Percentiles rank a stretch among this genome's conserved stretches.
These are phyloP conservation scores for Caenorhabditis sp. DNA, from an alignment of 2,888 invertebrate species.

Conservation along the genomic window DNA sequence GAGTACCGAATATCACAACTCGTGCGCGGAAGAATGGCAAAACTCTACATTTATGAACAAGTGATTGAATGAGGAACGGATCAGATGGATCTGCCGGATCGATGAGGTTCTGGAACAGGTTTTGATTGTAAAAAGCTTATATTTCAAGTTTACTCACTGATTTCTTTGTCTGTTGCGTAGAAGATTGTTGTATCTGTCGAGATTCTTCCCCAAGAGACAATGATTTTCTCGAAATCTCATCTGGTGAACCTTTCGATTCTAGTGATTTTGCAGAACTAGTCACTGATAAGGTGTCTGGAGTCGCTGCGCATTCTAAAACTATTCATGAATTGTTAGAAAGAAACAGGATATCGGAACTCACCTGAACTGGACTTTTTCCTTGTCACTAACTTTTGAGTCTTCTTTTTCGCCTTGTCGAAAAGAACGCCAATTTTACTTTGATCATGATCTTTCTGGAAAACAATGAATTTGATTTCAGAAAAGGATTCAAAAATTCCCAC, in stretches of 20 bases:
- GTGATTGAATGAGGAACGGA: slow-evolving; percentile 39
- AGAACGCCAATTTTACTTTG: slow-evolving; percentile 50
- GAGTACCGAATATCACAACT: slow-evolving; percentile 39
- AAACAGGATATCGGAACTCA: slow-evolving; percentile 5
- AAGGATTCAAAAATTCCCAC: neutral
- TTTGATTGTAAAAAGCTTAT: neutral
- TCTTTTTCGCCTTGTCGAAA: slow-evolving; percentile 56
- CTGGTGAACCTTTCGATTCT: slow-evolving; percentile 11
- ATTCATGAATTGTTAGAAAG: neutral
- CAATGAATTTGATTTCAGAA: neutral
- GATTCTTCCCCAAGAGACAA: slow-evolving; percentile 7
- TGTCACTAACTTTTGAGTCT: slow-evolving; percentile 44
- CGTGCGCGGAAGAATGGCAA: slow-evolving; percentile 56
- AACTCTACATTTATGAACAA: slow-evolving; percentile 41
- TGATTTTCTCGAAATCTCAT: neutral
- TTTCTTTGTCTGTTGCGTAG: neutral
- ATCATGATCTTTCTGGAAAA: slow-evolving; percentile 33
- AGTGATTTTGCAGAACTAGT: slow-evolving; percentile 23
- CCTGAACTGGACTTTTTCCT: slow-evolving; percentile 41
- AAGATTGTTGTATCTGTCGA: slow-evolving; percentile 1
- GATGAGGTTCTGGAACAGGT: neutral
- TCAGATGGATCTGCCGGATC: slow-evolving; percentile 29
- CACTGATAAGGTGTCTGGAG: neutral
- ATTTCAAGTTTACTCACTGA: neutral
- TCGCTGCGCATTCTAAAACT: slow-evolving; percentile 8